Base-by-base conservation (phyloP, 2,888 invertebrate genomes). In the Clitarchus hookeri region DNA sequence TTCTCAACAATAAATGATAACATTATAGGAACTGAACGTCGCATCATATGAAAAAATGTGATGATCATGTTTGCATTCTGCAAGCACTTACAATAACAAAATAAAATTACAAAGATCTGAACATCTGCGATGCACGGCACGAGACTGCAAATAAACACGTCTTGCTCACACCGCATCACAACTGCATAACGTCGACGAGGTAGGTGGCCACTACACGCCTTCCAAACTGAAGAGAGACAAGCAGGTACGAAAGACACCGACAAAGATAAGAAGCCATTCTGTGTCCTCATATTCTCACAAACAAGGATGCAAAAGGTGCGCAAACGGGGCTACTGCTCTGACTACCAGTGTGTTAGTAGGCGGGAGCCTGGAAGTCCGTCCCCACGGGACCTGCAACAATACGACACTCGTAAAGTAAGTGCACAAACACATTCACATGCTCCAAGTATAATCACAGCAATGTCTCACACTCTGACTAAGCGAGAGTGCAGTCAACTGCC, bases 291-390 rank as follows among this genome's bases (percentile, higher is more conserved):
- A 48, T 48, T 48, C 48, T 48, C 48, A 48, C 48, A 48, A 48
- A 48, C 48, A 48, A 48, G 48, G 48, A 48, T 48, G 16, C 48
- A 48, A 48, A 11, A 48, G 48, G 48, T 48, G 65, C 23, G n/a
- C 65, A n/a, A 11, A 65, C n/a, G 65, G 65, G 65, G 23, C 65
- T 65, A n/a, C 13, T 65, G 48, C 65, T 65, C 65, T 65, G 23
- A 19, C 65, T n/a, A 23, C 65, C 65, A 1, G 8, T 8, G 23
- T 82, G 79, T 89, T 90, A 92, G 88, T 92, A 92, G 44, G 92
- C 91, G 6, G 91, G 91, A 65, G 91, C 90, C 87, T 91, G 91
- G 89, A 91, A 92, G 91, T 94, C 94, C 90, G 87, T 87, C 77
- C 88, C 90, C 26, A 89, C 86, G 85, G 89, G 87, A 87, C 89